Conservation (phyloP, 2,888 invertebrate species). For the Myathropa florea region DNA sequence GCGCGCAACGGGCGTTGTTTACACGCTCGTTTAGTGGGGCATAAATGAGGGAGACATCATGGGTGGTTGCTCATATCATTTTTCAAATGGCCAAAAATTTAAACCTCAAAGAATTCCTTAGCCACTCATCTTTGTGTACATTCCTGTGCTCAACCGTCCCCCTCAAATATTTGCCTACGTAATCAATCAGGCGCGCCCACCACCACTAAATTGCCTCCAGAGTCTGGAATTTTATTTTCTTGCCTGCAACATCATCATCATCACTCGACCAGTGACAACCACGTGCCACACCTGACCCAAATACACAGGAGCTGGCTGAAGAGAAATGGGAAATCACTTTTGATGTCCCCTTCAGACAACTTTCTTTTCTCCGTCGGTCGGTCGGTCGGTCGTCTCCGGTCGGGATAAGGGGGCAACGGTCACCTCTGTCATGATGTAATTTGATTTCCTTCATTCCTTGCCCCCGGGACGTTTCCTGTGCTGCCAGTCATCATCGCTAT, state of each 20-base stretch:
- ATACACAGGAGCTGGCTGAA: neutral
- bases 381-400: too few species aligned
- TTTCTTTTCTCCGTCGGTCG: neutral
- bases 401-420: neutral
- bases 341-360: neutral
- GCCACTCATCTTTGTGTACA: neutral
- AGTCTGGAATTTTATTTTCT: neutral
- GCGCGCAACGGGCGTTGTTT: too few species aligned
- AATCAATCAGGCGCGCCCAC: neutral
- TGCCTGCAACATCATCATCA: neutral
- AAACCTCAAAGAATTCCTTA: neutral
- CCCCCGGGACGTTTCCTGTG: slow-evolving; percentile 1
- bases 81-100: too few species aligned
- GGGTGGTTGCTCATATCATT: too few species aligned
- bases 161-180: neutral
- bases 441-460: neutral
- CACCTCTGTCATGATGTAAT: slow-evolving; percentile 23
- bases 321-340: neutral
- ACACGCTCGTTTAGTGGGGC: too few species aligned
- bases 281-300: neutral
- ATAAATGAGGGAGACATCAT: too few species aligned
- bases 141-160: neutral
- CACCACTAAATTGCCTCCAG: neutral
- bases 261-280: neutral
- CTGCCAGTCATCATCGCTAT: neutral